Conservation (phyloP, 2,797 vertebrate species). For the Limosa lapponica region DNA sequence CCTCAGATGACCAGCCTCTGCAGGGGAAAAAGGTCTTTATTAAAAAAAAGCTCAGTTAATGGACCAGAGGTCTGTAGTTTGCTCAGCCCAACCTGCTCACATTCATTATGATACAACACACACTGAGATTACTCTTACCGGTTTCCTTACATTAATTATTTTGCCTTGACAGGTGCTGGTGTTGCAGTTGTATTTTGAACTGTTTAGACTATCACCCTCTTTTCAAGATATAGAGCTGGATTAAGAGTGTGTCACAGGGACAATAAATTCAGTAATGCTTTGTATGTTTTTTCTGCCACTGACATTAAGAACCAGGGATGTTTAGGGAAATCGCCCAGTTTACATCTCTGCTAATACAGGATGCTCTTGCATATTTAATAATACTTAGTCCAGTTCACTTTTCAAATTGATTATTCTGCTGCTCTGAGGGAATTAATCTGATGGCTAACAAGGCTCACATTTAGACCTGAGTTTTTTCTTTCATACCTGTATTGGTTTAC, state of each 20-base stretch:
- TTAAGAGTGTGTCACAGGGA: background rate
- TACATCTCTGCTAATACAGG: background rate
- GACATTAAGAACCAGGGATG: background rate
- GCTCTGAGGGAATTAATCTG: background rate
- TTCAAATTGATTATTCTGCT: background rate
- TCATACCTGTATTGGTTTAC: background rate
- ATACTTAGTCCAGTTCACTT: constrained; percentile 1
- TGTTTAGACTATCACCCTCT: background rate
- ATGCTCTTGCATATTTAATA: background rate
- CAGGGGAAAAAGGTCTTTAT: background rate
- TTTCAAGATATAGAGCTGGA: background rate
- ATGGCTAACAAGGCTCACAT: background rate
- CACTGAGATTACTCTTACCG: background rate
- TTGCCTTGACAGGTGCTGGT: background rate
- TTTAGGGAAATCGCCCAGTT: background rate
- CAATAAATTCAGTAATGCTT: constrained; percentile 14
- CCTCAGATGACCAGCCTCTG: background rate
- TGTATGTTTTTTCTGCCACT: constrained; percentile 2
- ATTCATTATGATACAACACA: background rate
- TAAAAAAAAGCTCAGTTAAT: background rate
- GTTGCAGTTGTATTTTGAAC: background rate
- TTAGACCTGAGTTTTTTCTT: background rate
- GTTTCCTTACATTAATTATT: constrained; percentile 4
- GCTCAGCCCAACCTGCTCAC: background rate
- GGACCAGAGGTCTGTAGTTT: background rate